These are phyloP conservation scores for Varecia variegata DNA, from an alignment of 2,797 vertebrate species.

Conservation along the genomic window DNA sequence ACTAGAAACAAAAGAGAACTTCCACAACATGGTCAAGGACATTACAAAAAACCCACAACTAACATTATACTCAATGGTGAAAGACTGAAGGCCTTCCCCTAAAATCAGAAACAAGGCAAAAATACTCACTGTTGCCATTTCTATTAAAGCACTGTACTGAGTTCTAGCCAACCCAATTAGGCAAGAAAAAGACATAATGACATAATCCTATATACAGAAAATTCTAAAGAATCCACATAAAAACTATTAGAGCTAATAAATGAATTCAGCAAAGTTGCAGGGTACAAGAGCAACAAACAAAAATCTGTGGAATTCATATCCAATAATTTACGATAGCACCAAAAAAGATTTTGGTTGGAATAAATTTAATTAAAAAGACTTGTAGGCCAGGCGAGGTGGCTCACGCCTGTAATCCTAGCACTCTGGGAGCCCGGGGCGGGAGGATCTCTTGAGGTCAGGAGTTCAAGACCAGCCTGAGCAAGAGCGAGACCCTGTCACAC, in stretches of 20 bases:
- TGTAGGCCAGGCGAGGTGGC: no score
- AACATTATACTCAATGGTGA: neutral
- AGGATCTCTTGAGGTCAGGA: no score
- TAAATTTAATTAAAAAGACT: neutral
- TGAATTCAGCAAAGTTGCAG: neutral
- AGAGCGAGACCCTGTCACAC: no score
- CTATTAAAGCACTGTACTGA: neutral
- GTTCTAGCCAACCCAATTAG: neutral
- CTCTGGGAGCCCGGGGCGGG: no score
- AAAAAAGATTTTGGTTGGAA: neutral
- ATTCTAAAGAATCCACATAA: neutral
- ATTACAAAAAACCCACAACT: neutral
- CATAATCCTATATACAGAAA: neutral
- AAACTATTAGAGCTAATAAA: neutral
- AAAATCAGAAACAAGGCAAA: neutral
- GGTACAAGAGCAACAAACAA: neutral
- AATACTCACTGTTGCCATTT: neutral
- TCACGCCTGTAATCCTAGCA: no score
- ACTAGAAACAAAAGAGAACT: neutral
- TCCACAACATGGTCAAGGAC: neutral
- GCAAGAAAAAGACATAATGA: neutral
- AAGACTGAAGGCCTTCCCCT: neutral
- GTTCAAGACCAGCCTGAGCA: no score
- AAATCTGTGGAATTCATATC: neutral
- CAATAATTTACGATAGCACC: neutral